Conservation (phyloP, 1,140 invertebrate species). For the Lasioglossum albipes region DNA sequence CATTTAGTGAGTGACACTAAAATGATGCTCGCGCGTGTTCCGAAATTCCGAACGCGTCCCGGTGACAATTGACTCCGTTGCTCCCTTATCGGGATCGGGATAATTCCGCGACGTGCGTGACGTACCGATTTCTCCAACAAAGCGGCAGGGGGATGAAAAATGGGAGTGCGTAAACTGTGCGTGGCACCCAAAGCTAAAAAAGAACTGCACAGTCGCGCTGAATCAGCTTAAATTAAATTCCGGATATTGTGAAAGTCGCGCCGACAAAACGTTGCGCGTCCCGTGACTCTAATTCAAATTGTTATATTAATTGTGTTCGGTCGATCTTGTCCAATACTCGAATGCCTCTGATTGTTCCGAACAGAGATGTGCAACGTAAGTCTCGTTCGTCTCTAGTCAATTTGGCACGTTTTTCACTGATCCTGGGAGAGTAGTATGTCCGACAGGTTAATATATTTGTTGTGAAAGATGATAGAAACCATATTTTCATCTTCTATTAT, state of each 20-base stretch:
- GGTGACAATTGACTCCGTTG: background rate
- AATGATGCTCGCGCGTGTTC: background rate
- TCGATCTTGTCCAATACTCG: too few relatives aligned
- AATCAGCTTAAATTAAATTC: conserved; percentile 4
- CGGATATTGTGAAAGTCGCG: background rate
- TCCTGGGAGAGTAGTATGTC: too few relatives aligned
- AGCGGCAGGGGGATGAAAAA: background rate
- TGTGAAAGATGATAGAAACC: too few relatives aligned
- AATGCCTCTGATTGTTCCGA: too few relatives aligned
- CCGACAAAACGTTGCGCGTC: background rate
- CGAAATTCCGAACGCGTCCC: background rate
- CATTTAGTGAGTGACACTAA: conserved; percentile 2
- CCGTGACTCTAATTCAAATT: background rate
- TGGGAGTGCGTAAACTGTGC: background rate
- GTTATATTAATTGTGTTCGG: background rate
- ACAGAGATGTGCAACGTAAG: too few relatives aligned
- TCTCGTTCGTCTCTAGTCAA: background rate
- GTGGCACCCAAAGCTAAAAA: background rate
- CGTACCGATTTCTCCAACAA: background rate
- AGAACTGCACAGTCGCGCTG: background rate
- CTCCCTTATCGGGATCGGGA: background rate
- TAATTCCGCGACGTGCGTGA: background rate
- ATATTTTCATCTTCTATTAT: too few relatives aligned
- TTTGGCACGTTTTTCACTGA: too few relatives aligned
- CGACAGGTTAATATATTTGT: too few relatives aligned